A percentile compares a stretch with the other conserved stretches of the same genome.
Conservation (phyloP, 2,113 vertebrate species). For the Passerina amoena region DNA sequence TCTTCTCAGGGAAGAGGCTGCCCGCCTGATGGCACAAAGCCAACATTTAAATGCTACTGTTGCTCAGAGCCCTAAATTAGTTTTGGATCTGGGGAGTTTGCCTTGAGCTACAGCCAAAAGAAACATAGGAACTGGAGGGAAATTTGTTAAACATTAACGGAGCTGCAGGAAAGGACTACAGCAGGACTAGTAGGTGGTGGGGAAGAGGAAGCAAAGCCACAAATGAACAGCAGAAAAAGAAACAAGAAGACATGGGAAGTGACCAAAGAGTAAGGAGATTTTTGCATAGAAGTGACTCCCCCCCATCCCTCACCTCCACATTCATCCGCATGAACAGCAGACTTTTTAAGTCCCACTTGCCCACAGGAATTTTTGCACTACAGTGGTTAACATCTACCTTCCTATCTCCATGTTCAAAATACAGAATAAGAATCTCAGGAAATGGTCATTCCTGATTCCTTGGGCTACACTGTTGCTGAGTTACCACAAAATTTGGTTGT, state of each 20-base stretch:
- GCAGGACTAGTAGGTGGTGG: constrained; percentile 1
- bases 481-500: neutral
- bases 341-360: neutral
- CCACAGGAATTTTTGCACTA: neutral
- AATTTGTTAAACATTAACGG: constrained; percentile 70
- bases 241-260: neutral
- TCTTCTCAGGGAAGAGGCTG: constrained; percentile 61
- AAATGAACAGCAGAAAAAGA: neutral
- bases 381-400: neutral
- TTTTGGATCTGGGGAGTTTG: constrained; percentile 73
- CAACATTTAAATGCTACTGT: constrained; percentile 74
- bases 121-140: constrained; percentile 68
- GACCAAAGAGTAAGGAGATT: neutral
- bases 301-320: neutral
- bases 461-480: neutral
- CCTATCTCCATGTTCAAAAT: neutral
- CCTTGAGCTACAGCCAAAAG: constrained; percentile 73
- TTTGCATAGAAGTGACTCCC: neutral
- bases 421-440: neutral
- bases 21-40: constrained; percentile 57
- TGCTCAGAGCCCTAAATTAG: constrained; percentile 71
- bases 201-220: neutral
- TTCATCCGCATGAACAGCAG: neutral
- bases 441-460: neutral
- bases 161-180: constrained; percentile 51